These are phyloP conservation scores for Sarcophaga subvicina DNA, from an alignment of 2,888 invertebrate species.

Conservation along the genomic window DNA sequence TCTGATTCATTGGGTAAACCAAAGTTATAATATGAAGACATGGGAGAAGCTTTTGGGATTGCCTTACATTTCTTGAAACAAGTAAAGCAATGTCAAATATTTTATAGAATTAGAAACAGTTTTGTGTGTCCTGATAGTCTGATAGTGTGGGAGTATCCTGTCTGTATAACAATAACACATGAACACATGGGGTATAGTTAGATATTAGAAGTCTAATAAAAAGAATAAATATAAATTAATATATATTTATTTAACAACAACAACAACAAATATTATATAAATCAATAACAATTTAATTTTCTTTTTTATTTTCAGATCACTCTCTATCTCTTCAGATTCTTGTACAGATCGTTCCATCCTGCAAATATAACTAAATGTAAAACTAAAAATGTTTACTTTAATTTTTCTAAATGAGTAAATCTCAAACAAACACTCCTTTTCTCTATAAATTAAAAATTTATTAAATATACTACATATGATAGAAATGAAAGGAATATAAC, in stretches of 20 bases:
- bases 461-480: constrained; percentile 50
- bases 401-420: constrained; percentile 53
- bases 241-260: background rate
- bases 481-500: constrained; percentile 3
- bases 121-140: too few relatives aligned
- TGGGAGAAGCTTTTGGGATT: too few relatives aligned
- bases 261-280: too few relatives aligned
- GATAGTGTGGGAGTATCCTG: too few relatives aligned
- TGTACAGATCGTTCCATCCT: constrained; percentile 26
- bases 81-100: too few relatives aligned
- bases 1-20: too few relatives aligned
- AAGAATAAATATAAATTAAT: background rate
- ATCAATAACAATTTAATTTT: constrained; percentile 15
- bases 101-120: too few relatives aligned
- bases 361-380: constrained; percentile 30
- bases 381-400: constrained; percentile 58
- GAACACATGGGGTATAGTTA: too few relatives aligned
- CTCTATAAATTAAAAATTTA: constrained; percentile 45
- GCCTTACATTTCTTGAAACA: too few relatives aligned
- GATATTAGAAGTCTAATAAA: background rate
- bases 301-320: constrained; percentile 49
- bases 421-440: constrained; percentile 27
- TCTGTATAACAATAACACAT: too few relatives aligned
- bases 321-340: background rate
- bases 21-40: too few relatives aligned